Evolutionary conservation across 1,140 invertebrate genomes (phyloP).

Genomic region (Ceratina calcarata): DNA sequence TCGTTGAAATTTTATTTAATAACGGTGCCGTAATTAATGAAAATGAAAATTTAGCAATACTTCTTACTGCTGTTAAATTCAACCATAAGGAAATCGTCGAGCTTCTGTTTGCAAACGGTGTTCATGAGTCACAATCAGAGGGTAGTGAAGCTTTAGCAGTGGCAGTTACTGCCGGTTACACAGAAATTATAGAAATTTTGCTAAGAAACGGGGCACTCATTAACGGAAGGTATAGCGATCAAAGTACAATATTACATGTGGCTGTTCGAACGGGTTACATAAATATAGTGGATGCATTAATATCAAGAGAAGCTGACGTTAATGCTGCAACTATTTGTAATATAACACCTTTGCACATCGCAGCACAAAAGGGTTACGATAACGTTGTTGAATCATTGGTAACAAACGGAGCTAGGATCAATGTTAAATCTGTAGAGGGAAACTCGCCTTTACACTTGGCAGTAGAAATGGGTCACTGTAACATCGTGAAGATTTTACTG

Average conservation of each 20-base stretch:
- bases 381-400: constrained; percentile 68
- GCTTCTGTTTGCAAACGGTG: too few species aligned
- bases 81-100: too few species aligned
- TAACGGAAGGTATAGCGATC: constrained; percentile 46
- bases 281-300: constrained; percentile 76
- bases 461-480: background rate
- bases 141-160: too few species aligned
- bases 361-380: constrained; percentile 79
- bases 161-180: too few species aligned
- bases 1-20: constrained; percentile 35
- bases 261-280: constrained; percentile 79
- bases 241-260: constrained; percentile 77
- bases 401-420: constrained; percentile 39
- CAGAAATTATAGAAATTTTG: constrained; percentile 47
- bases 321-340: constrained; percentile 78
- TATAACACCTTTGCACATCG: constrained; percentile 79
- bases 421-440: constrained; percentile 37
- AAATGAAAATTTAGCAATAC: background rate
- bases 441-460: constrained; percentile 41
- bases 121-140: too few species aligned
- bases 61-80: too few species aligned
- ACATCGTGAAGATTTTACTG: constrained; percentile 29
- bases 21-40: constrained; percentile 33
- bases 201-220: constrained; percentile 44
- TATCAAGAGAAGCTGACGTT: constrained; percentile 77